A percentile compares a stretch with the other conserved stretches of the same genome.
phyloP scores from a whole-genome alignment of 2,797 vertebrate genomes.

The Sardinella longiceps region DNA sequence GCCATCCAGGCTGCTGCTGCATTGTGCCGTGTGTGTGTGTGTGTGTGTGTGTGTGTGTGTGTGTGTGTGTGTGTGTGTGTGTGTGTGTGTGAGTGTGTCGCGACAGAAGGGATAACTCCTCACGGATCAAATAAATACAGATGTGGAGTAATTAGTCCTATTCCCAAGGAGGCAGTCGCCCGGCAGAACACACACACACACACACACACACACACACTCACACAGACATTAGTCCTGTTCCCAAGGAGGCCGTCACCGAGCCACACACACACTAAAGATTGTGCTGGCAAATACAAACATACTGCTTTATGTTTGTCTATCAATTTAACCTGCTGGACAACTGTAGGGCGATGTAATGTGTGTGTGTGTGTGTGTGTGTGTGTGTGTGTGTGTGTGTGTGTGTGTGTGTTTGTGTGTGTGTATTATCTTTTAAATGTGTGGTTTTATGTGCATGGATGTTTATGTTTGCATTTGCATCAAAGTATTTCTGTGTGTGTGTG shows the following conservation, averaged over 20 bases:
- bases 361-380: constrained; percentile 70
- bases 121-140: constrained; percentile 99
- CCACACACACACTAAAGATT: constrained; percentile 32
- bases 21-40: constrained; percentile 4
- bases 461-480: no score
- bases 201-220: constrained; percentile 10
- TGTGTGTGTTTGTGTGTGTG: constrained; percentile 29
- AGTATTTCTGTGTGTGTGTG: no score
- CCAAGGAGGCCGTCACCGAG: constrained; percentile 92
- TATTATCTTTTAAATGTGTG: not conserved
- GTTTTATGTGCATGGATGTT: no score
- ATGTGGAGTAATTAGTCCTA: constrained; percentile 99
- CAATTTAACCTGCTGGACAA: constrained; percentile 86
- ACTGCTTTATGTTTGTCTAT: constrained; percentile 79
- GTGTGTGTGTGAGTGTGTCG: not conserved
- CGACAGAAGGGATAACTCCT: constrained; percentile 98
- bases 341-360: constrained; percentile 91
- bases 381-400: constrained; percentile 73
- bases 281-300: not conserved
- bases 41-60: constrained; percentile 11
- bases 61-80: constrained; percentile 1
- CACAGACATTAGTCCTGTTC: constrained; percentile 88
- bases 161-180: constrained; percentile 97
- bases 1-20: constrained; percentile 85
- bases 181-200: constrained; percentile 46